These are phyloP conservation scores for Lophotis ruficrista DNA, from an alignment of 2,113 vertebrate species.

Conservation along the genomic window DNA sequence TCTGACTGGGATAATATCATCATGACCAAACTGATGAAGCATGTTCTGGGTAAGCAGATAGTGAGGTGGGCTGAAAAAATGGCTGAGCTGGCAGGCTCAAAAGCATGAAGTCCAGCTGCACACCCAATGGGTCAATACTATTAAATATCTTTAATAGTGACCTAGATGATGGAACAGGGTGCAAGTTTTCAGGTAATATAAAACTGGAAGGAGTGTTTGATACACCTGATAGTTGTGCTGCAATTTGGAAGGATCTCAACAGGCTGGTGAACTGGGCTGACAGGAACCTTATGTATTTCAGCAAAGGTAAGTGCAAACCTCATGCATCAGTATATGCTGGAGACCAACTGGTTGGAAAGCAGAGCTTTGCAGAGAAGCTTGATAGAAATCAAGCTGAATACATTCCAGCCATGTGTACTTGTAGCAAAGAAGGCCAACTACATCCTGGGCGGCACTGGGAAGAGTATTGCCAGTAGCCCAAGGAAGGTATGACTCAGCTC, in stretches of 20 bases:
- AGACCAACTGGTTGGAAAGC: not conserved
- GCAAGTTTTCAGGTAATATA: not conserved
- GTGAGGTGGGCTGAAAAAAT: not conserved
- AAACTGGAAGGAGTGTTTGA: not conserved
- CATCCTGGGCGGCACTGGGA: not conserved
- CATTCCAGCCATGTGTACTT: not conserved
- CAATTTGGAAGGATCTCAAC: not conserved
- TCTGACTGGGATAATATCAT: not conserved
- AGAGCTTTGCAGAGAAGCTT: not conserved
- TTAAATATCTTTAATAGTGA: not conserved
- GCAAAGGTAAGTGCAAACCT: not conserved
- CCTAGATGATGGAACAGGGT: not conserved
- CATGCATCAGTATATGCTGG: not conserved
- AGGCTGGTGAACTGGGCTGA: not conserved
- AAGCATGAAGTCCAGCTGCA: not conserved
- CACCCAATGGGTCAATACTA: not conserved
- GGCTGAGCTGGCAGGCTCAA: not conserved
- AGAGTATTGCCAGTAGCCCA: accelerated
- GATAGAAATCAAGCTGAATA: not conserved
- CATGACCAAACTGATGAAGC: not conserved
- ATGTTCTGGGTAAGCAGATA: not conserved
- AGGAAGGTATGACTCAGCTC: not conserved
- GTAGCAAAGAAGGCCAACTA: not conserved
- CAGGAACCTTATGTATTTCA: not conserved
- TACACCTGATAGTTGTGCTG: not conserved